Percentiles rank a stretch among this genome's conserved stretches.
phyloP scores from a whole-genome alignment of 2,113 vertebrate species.

The Rallus limicola region DNA sequence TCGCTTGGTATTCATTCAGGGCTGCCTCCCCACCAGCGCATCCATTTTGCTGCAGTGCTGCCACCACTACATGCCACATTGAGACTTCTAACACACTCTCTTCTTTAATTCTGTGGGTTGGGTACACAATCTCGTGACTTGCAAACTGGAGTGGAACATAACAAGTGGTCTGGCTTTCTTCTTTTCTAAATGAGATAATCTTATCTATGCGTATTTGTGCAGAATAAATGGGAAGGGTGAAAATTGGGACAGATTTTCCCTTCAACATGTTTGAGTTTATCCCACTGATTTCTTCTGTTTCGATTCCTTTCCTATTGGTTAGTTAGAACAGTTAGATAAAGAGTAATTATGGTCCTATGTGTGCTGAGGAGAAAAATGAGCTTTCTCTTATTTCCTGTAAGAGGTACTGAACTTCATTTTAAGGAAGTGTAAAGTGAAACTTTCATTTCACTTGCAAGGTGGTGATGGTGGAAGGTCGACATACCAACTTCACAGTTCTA shows the following conservation, averaged over 20 bases:
- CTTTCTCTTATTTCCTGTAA: background rate
- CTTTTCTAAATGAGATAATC: background rate
- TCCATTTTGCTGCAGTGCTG: background rate
- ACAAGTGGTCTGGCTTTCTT: background rate
- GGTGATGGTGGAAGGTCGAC: background rate
- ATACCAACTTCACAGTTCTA: background rate
- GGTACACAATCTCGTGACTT: background rate
- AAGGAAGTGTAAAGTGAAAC: background rate
- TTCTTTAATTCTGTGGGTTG: background rate
- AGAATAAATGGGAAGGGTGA: background rate
- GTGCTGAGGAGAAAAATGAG: background rate
- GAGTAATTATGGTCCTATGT: background rate
- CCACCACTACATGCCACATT: background rate
- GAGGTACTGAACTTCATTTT: background rate
- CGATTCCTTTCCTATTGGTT: background rate
- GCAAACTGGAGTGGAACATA: background rate
- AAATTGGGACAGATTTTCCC: background rate
- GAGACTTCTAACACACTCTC: fast-evolving
- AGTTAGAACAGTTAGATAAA: background rate
- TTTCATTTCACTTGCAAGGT: background rate
- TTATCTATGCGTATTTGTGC: background rate
- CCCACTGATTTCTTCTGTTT: background rate
- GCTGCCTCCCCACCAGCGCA: fast-evolving
- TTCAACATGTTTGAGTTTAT: background rate
- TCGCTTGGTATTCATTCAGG: background rate